A percentile compares a stretch with the other conserved stretches of the same genome.
phyloP scores from a whole-genome alignment of 1,140 invertebrate genomes.

The Eriocheir sinensis region DNA sequence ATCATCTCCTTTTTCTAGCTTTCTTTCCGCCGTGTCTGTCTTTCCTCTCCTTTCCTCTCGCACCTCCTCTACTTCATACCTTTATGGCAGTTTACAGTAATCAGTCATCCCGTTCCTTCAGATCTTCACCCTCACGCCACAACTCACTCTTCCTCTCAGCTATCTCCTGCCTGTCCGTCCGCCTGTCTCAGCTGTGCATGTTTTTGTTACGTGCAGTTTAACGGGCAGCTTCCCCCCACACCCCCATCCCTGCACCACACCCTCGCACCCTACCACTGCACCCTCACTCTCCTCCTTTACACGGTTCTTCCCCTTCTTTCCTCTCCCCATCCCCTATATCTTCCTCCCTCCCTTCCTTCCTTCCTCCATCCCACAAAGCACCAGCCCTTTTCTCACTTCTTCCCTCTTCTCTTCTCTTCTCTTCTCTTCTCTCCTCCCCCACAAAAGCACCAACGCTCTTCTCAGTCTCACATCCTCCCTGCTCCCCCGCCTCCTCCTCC shows the following conservation, averaged over 20 bases:
- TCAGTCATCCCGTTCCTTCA: slow-evolving; percentile 39
- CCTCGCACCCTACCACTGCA: background rate
- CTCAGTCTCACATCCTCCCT: slow-evolving; percentile 3
- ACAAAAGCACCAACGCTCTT: background rate
- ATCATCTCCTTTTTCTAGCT: background rate
- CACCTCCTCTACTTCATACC: slow-evolving; percentile 23
- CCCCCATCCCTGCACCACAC: background rate
- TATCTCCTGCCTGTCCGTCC: slow-evolving; percentile 57
- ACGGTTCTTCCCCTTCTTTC: background rate
- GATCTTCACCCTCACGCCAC: slow-evolving; percentile 32
- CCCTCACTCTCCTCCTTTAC: background rate
- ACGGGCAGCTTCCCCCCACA: slow-evolving; percentile 38
- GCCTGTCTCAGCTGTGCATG: slow-evolving; percentile 44
- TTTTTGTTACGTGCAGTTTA: slow-evolving; percentile 59
- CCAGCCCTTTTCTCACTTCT: background rate
- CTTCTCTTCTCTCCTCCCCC: background rate
- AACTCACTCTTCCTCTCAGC: slow-evolving; percentile 44
- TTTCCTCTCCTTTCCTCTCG: background rate
- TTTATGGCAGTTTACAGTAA: slow-evolving; percentile 50
- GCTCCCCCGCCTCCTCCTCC: background rate
- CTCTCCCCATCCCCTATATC: background rate
- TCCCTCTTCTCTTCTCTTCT: background rate
- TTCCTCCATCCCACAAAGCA: background rate
- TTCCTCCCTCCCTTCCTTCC: background rate
- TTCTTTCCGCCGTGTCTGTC: background rate